Percentiles rank a stretch among this genome's conserved stretches.
Evolutionary conservation across 2,888 invertebrate species (phyloP).

Genomic region (Trachelus iudaicus): DNA sequence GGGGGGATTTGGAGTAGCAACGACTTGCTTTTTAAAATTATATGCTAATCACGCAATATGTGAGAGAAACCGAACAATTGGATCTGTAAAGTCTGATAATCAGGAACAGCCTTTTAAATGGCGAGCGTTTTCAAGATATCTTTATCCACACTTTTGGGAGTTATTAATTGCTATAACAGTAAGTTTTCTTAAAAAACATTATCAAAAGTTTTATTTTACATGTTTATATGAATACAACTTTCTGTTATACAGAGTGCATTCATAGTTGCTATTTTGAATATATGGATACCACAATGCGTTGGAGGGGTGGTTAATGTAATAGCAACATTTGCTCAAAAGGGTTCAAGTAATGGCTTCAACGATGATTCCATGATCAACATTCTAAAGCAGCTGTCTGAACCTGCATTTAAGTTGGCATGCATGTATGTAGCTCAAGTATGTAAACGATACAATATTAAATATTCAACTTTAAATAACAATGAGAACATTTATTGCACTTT

Average conservation of each 20-base stretch:
- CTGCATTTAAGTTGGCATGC: conserved; percentile 75
- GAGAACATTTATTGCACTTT: too few relatives aligned
- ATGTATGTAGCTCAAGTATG: conserved; percentile 81
- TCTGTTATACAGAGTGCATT: conserved; percentile 81
- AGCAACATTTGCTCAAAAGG: conserved; percentile 69
- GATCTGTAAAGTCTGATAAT: conserved; percentile 13
- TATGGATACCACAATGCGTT: conserved; percentile 86
- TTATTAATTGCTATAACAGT: conserved; percentile 83
- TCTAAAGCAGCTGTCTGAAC: conserved; percentile 72
- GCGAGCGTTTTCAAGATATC: conserved; percentile 77
- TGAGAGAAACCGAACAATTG: conserved; percentile 20
- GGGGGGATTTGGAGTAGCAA: conserved; percentile 32
- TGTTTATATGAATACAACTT: conserved; percentile 13
- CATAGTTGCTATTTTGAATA: conserved; percentile 87
- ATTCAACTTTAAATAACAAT: too few relatives aligned
- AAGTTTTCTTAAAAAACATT: conserved; percentile 60
- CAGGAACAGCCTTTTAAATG: conserved; percentile 75
- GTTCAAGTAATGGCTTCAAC: conserved; percentile 56
- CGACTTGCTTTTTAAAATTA: conserved; percentile 30
- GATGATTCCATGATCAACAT: conserved; percentile 66
- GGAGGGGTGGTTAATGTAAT: conserved; percentile 86
- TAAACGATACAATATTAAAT: conserved; percentile 17
- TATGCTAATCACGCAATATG: conserved; percentile 20
- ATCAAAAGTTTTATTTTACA: background rate
- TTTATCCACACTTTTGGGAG: conserved; percentile 82